Percentiles rank a stretch among this genome's conserved stretches.
These are phyloP conservation scores for Autographa gamma DNA, from an alignment of 2,888 invertebrate species.

Conservation along the genomic window DNA sequence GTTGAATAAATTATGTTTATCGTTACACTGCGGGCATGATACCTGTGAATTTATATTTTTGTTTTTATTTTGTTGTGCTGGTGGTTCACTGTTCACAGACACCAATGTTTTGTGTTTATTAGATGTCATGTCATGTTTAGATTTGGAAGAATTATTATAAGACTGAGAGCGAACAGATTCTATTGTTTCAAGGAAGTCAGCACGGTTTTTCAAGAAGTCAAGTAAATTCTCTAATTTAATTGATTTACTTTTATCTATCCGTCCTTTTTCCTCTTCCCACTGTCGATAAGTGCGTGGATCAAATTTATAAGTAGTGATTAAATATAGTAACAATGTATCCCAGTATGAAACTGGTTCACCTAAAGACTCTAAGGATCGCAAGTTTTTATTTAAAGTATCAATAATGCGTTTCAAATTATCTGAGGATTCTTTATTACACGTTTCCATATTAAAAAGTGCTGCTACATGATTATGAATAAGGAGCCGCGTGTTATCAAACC, in stretches of 20 bases:
- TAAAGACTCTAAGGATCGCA: neutral
- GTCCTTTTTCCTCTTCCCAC: neutral
- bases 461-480: neutral
- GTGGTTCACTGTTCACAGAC: neutral
- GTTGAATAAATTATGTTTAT: slow-evolving; percentile 5
- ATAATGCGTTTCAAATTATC: neutral
- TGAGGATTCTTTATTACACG: neutral
- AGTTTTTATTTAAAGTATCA: neutral
- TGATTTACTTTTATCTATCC: neutral
- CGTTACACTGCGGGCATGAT: neutral
- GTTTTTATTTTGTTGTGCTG: neutral
- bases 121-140: too few relatives aligned
- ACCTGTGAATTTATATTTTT: neutral
- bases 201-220: slow-evolving; percentile 3
- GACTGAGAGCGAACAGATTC: neutral
- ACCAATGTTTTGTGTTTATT: neutral
- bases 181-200: slow-evolving; percentile 7
- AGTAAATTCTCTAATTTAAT: neutral
- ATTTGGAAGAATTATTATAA: neutral
- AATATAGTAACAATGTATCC: neutral
- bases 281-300: neutral
- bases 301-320: neutral
- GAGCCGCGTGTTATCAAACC: neutral
- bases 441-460: neutral
- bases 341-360: slow-evolving; percentile 1